Evolutionary conservation across 2,113 vertebrate species (phyloP).

Genomic region (Trachemys scripta): DNA sequence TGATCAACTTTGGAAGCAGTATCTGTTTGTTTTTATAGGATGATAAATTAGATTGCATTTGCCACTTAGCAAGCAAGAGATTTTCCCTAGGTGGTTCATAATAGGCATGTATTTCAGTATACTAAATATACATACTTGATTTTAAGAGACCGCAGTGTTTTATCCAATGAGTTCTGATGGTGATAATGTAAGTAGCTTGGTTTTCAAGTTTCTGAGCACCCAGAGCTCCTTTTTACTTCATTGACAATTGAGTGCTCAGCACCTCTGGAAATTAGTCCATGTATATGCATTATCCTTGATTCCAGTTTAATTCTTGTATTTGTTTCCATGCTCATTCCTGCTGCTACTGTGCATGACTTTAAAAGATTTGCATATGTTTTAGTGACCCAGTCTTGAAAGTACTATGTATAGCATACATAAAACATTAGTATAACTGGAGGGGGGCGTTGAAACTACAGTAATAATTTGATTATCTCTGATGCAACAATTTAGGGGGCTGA

Average conservation of each 20-base stretch:
- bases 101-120: background rate
- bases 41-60: background rate
- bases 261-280: rapidly evolving
- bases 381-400: background rate
- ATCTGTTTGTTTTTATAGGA: background rate
- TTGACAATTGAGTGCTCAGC: background rate
- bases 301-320: background rate
- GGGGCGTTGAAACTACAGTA: background rate
- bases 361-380: background rate
- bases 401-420: background rate
- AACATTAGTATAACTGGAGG: background rate
- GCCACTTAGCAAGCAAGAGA: background rate
- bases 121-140: background rate
- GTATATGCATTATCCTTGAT: background rate
- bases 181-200: background rate
- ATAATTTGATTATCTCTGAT: background rate
- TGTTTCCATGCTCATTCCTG: background rate
- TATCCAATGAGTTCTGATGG: background rate
- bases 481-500: background rate
- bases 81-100: background rate
- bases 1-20: background rate
- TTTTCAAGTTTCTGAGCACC: background rate
- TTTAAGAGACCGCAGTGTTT: background rate
- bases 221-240: background rate
- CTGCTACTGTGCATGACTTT: background rate